Base-by-base conservation (phyloP, 2,113 vertebrate genomes). In the Andinoacara biseriatus region DNA sequence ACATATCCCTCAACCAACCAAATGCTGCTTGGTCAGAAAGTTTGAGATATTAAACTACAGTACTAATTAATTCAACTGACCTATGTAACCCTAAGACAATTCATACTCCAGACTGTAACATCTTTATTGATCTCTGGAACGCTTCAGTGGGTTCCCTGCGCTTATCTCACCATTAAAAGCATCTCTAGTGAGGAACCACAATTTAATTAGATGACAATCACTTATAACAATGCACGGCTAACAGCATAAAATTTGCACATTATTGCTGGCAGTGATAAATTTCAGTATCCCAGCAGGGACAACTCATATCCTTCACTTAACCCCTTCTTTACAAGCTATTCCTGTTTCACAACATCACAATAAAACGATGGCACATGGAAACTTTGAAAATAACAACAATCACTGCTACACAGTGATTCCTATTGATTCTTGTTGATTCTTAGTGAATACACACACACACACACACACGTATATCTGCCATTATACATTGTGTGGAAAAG, bases 151-250 rank as follows among this genome's bases (percentile, higher is more conserved):
- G 89, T 95, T 96, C 96, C 93, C 92, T 92, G 95, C 95, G 95
- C 96, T 97, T 98, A 97, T 97, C 96, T 98, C 95, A 93, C 96
- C 96, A 97, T 96, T 98, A 97, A 97, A 96, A 96, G 95, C 94
- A 95, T 96, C 95, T 97, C 96, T 96, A 89, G 93, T 97, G 97
- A 97, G 95, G 96, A 97, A 95, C 96, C 95, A 93, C 96, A 93
- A 97, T 97, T 98, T 98, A 99, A 99, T 99, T 98, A 98, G 97
- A 97, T 97, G 97, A 97, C 97, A 97, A 97, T 98, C 97, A 97
- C 96, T 14, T 95, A 96, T 98, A 98, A 97, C 96, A 97, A 97
- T 96, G 96, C 95, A 94, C 93, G 84, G 95, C 84, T 83, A 96
- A 95, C 95, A 95, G 95, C 93, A 95, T 88, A 95, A 95, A 94